phyloP scores from a whole-genome alignment of 2,797 vertebrate genomes.

The Parotocinclus haroldoi region DNA sequence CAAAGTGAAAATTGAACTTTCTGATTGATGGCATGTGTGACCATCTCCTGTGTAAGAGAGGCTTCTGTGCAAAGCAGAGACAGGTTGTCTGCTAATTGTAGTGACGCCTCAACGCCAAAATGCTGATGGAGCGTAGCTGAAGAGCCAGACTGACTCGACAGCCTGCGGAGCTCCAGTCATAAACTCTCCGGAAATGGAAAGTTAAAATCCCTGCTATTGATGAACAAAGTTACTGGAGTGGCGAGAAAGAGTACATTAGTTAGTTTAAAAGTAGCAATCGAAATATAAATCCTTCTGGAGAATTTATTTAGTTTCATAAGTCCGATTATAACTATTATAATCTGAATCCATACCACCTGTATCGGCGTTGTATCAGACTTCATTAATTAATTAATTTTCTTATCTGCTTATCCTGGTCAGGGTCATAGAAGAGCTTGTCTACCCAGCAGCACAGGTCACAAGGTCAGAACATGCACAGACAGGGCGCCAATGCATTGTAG shows the following conservation, averaged over 20 bases:
- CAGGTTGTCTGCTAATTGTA: constrained; percentile 54
- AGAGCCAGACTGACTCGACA: constrained; percentile 26
- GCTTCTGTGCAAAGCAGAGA: constrained; percentile 53
- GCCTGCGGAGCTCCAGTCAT: constrained; percentile 25
- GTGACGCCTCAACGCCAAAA: constrained; percentile 33
- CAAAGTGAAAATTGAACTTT: constrained; percentile 53
- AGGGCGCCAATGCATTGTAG: too few relatives aligned
- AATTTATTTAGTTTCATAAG: neutral
- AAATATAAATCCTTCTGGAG: neutral
- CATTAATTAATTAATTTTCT: too few relatives aligned
- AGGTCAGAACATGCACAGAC: too few relatives aligned
- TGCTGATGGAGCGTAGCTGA: constrained; percentile 42
- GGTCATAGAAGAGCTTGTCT: too few relatives aligned
- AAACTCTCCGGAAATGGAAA: constrained; percentile 16
- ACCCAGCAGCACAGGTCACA: too few relatives aligned
- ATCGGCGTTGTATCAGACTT: too few relatives aligned
- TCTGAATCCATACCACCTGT: too few relatives aligned
- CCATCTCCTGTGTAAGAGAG: constrained; percentile 42
- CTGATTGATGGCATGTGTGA: constrained; percentile 59
- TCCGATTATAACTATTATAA: too few relatives aligned
- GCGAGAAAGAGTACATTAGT: neutral
- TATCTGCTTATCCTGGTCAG: too few relatives aligned
- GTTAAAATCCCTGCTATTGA: constrained; percentile 6
- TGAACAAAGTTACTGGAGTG: constrained; percentile 14
- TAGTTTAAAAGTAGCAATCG: neutral